Evolutionary conservation across 2,797 vertebrate genomes (phyloP).

Genomic region (Streptopelia turtur): DNA sequence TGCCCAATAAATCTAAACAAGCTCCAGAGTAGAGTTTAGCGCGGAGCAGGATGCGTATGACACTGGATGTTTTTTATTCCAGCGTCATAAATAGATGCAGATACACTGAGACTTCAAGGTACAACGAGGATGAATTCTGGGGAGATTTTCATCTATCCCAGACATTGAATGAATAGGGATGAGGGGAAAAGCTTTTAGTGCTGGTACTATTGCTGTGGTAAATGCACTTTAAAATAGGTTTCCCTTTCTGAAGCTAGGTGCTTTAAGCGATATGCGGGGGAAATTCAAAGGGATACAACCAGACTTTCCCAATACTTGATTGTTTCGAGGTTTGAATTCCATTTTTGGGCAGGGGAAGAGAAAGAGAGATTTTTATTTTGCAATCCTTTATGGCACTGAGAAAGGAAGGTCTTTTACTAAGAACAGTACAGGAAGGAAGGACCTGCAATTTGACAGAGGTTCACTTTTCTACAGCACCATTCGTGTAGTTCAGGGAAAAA

Average conservation of each 20-base stretch:
- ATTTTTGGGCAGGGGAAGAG: background rate
- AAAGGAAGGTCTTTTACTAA: background rate
- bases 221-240: constrained; percentile 71
- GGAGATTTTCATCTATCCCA: background rate
- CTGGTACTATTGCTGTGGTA: constrained; percentile 65
- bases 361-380: background rate
- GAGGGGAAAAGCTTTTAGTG: constrained; percentile 50
- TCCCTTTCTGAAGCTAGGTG: constrained; percentile 45
- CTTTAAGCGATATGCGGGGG: constrained; percentile 7
- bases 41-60: background rate
- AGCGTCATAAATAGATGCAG: constrained; percentile 27
- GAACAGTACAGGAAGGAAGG: background rate
- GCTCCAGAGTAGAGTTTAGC: constrained; percentile 66
- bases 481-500: background rate
- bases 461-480: background rate
- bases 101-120: constrained; percentile 54
- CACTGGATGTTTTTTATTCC: background rate
- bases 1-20: constrained; percentile 55
- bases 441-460: background rate
- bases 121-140: constrained; percentile 18
- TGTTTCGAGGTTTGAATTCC: background rate
- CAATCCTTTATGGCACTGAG: background rate
- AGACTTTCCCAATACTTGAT: background rate
- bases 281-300: constrained; percentile 37
- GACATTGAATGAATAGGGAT: background rate